Base-by-base conservation (phyloP, 1,140 invertebrate species). In the Phthorimaea operculella region DNA sequence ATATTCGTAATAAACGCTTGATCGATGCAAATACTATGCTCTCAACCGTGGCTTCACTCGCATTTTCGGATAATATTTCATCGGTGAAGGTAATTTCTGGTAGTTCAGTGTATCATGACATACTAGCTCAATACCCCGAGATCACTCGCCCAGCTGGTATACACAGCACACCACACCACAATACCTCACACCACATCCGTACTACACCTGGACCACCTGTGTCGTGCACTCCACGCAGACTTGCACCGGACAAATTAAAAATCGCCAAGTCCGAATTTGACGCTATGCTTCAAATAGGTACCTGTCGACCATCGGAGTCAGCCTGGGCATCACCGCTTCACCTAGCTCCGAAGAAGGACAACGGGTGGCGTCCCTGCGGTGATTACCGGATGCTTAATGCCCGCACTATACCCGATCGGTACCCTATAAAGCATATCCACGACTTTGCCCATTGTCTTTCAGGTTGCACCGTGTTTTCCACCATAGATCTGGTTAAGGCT, bases 291-390 rank as follows among this genome's bases (percentile, higher is more conserved):
- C 39, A 33, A 50, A 33, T 47, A 11, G 79, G 77, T 11, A 75
- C 79, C n/a, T 66, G 72, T 17, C 61, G 74, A 7, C 74, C 64
- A 1, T 83, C 80, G 0, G 72, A 68, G n/a, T 74, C 72, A 53
- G 53, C 76, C 17, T 89, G 85, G 85, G 67, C 84, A 12, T 80
- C 74, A 4, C 79, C 83, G 15, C 54, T 87, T 4, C 77, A 85
- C 55, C 65, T 88, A 49, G 64, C 57, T 8, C 50, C 62, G 6
- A 76, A 72, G 48, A 66, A 68, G 14, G 60, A 71, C 49, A 52
- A 51, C 9, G 51, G 59, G 1, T 72, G 70, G 68, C 52, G 69
- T 15, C 68, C 70, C 2, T 76, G 72, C 21, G 72, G 68, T 0
- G 68, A 76, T 44, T 78, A 72, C 39, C 52, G 70, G 0, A 45